These are phyloP conservation scores for Chironex yamaguchii DNA, from an alignment of 30 jellyfish, hydroid and myxozoan genomes.

Conservation along the genomic window DNA sequence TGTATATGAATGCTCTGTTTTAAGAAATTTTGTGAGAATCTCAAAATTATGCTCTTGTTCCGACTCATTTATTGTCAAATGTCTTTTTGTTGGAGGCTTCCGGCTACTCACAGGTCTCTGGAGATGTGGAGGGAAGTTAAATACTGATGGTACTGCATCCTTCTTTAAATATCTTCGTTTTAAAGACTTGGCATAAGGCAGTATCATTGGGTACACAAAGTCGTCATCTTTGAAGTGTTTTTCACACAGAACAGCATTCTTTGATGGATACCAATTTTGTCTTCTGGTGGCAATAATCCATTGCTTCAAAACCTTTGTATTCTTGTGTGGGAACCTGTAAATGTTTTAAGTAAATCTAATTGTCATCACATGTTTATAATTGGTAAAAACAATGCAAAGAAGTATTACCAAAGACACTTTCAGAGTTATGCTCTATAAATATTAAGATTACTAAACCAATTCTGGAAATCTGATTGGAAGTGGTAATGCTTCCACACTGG, in stretches of 20 bases:
- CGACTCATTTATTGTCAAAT: background rate
- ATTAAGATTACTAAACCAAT: too few species aligned
- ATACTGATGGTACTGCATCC: constrained; percentile 21
- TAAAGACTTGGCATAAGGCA: background rate
- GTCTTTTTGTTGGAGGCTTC: background rate
- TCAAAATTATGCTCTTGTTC: background rate
- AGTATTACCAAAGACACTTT: too few species aligned
- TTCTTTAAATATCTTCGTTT: background rate
- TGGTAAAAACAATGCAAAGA: too few species aligned
- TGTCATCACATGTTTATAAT: too few species aligned
- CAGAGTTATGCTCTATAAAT: too few species aligned
- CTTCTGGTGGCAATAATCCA: constrained; percentile 39
- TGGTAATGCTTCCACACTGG: too few species aligned
- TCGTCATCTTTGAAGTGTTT: constrained; percentile 12
- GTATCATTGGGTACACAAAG: background rate
- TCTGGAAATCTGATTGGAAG: too few species aligned
- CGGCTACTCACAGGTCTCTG: too few species aligned
- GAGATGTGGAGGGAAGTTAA: background rate
- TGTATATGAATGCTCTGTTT: background rate
- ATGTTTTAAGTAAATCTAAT: too few species aligned
- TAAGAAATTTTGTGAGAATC: background rate
- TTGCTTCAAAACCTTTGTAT: background rate
- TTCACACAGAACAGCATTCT: constrained; percentile 22
- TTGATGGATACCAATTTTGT: constrained; percentile 38
- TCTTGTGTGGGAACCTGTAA: constrained; percentile 57